Conservation (phyloP, 1,140 invertebrate genomes). For the Agrypnia vestita region DNA sequence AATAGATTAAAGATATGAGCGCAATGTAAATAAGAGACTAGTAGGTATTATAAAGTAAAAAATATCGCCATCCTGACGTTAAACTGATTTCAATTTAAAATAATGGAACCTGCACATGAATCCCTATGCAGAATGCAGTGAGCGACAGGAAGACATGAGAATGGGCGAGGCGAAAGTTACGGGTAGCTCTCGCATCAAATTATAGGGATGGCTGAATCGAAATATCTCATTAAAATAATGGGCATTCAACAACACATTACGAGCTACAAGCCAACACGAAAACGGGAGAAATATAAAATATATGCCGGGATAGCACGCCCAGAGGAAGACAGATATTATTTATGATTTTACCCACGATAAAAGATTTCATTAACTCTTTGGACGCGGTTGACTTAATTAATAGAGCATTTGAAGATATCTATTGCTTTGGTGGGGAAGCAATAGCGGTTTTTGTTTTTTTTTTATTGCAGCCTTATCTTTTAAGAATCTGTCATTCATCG, state of each 20-base stretch:
- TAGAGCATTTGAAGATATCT: too few relatives aligned
- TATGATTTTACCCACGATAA: neutral
- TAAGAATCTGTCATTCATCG: too few relatives aligned
- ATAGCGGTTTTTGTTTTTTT: too few relatives aligned
- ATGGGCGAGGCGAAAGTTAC: neutral
- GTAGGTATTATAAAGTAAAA: too few relatives aligned
- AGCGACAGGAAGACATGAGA: neutral
- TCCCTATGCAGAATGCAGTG: neutral
- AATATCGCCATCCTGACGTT: too few relatives aligned
- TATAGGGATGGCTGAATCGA: neutral
- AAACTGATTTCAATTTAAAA: too few relatives aligned
- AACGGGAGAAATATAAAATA: neutral
- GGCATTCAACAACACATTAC: neutral
- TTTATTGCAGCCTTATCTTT: too few relatives aligned
- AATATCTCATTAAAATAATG: constrained; percentile 8
- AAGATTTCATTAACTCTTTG: neutral
- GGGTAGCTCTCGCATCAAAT: neutral
- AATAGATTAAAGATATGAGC: too few relatives aligned
- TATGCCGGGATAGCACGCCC: neutral
- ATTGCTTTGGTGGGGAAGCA: too few relatives aligned
- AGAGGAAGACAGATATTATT: neutral
- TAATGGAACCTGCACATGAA: neutral
- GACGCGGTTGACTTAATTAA: neutral
- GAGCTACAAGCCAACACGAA: neutral
- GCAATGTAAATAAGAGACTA: too few relatives aligned